Conservation (phyloP, 2,113 vertebrate genomes). For the Promerops cafer region DNA sequence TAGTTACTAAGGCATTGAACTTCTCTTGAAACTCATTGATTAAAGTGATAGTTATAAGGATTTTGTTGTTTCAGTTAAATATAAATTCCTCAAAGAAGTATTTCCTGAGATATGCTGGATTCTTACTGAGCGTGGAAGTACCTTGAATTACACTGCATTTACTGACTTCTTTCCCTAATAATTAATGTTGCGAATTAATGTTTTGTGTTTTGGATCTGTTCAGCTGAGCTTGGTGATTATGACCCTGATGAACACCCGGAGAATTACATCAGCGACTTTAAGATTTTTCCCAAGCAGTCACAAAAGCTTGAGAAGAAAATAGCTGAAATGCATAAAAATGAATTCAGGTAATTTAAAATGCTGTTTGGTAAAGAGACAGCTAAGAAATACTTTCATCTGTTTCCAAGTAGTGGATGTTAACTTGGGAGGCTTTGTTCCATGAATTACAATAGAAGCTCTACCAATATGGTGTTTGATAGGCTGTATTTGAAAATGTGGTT, state of each 20-base stretch:
- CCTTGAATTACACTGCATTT: neutral
- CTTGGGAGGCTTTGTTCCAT: neutral
- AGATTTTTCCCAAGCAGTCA: slow-evolving; percentile 95
- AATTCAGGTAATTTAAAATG: slow-evolving; percentile 83
- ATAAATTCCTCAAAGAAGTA: neutral
- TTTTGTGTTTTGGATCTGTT: slow-evolving; percentile 13
- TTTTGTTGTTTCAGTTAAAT: neutral
- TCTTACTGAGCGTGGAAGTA: neutral
- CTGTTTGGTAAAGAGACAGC: neutral
- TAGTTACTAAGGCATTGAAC: neutral
- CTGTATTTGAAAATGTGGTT: neutral
- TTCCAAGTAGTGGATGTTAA: neutral
- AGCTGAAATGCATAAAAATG: slow-evolving; percentile 91
- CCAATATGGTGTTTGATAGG: neutral
- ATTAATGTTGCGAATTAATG: neutral
- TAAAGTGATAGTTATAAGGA: neutral
- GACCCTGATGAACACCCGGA: slow-evolving; percentile 91
- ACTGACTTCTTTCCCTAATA: neutral
- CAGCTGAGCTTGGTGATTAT: slow-evolving; percentile 94
- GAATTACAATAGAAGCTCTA: neutral
- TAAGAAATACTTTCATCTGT: neutral
- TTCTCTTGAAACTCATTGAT: neutral
- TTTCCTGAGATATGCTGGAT: neutral
- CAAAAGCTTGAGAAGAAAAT: slow-evolving; percentile 96
- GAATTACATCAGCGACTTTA: slow-evolving; percentile 93